A percentile compares a stretch with the other conserved stretches of the same genome.
These are phyloP conservation scores for Mythimna impura DNA, from an alignment of 2,888 invertebrate species.

Conservation along the genomic window DNA sequence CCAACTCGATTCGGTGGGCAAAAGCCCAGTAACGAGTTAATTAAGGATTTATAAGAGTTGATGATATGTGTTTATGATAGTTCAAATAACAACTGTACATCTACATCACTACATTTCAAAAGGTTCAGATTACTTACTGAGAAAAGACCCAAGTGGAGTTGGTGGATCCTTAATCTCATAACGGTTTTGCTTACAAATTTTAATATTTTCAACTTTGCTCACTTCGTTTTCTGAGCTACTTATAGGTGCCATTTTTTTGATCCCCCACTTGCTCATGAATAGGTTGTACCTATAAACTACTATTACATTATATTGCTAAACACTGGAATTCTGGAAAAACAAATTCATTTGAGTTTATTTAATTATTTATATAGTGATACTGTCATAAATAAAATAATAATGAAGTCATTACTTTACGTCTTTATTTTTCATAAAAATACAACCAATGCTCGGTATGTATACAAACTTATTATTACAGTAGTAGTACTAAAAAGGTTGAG, in stretches of 20 bases:
- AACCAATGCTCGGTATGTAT: neutral
- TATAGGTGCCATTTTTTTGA: constrained; percentile 28
- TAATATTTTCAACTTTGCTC: constrained; percentile 35
- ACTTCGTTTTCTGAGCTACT: constrained; percentile 42
- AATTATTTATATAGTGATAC: constrained; percentile 29
- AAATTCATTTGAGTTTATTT: constrained; percentile 38
- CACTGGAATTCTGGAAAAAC: constrained; percentile 36
- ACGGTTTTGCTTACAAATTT: constrained; percentile 32
- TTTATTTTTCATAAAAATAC: constrained; percentile 9
- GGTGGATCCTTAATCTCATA: constrained; percentile 23
- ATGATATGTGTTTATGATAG: neutral
- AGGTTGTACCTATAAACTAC: constrained; percentile 21
- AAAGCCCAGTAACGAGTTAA: too few relatives aligned
- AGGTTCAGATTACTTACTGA: constrained; percentile 34
- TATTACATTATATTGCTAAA: constrained; percentile 40
- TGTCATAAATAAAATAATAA: constrained; percentile 37
- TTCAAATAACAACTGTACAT: neutral
- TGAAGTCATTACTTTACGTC: neutral
- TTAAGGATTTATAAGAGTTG: too few relatives aligned
- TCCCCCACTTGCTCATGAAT: constrained; percentile 23
- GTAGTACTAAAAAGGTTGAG: constrained; percentile 2
- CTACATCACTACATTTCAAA: neutral
- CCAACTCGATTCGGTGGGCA: too few relatives aligned
- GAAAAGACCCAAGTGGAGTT: constrained; percentile 5
- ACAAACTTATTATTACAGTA: neutral